phyloP scores from a whole-genome alignment of 2,797 vertebrate species.

The Karalla daura region DNA sequence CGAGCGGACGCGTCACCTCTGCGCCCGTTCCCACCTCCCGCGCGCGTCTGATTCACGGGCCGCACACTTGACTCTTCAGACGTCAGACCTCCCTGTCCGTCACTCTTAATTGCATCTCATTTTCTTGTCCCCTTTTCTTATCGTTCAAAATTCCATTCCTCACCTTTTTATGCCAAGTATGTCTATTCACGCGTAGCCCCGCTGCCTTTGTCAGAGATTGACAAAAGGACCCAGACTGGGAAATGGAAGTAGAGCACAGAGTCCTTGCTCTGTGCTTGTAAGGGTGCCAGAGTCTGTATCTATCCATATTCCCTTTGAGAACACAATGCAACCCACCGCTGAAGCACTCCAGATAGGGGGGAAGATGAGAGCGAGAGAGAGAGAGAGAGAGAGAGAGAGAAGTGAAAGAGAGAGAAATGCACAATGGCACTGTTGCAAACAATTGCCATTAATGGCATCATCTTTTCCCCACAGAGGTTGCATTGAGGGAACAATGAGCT shows the following conservation, averaged over 20 bases:
- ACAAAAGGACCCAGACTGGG: conserved; percentile 68
- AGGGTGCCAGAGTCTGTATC: conserved; percentile 39
- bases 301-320: conserved; percentile 54
- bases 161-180: conserved; percentile 16
- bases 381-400: conserved; percentile 22
- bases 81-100: background rate
- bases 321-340: conserved; percentile 39
- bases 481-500: conserved; percentile 58
- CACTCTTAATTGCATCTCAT: conserved; percentile 12
- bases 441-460: conserved; percentile 79
- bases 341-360: conserved; percentile 27
- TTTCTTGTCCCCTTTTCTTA: conserved; percentile 19
- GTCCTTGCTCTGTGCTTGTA: conserved; percentile 37
- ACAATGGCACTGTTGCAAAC: conserved; percentile 65
- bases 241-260: conserved; percentile 48
- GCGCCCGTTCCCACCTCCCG: conserved; percentile 14
- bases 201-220: conserved; percentile 36
- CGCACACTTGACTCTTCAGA: background rate
- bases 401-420: conserved; percentile 50
- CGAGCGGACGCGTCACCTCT: conserved; percentile 19
- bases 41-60: conserved; percentile 2
- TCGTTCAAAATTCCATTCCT: conserved; percentile 14
- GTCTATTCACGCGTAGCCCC: conserved; percentile 41
- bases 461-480: conserved; percentile 61
- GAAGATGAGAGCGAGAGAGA: conserved; percentile 36